Evolutionary conservation across 2,797 vertebrate genomes (phyloP), one percentile per base, ranked within the genome.

Genomic region (Bucorvus abyssinicus): DNA sequence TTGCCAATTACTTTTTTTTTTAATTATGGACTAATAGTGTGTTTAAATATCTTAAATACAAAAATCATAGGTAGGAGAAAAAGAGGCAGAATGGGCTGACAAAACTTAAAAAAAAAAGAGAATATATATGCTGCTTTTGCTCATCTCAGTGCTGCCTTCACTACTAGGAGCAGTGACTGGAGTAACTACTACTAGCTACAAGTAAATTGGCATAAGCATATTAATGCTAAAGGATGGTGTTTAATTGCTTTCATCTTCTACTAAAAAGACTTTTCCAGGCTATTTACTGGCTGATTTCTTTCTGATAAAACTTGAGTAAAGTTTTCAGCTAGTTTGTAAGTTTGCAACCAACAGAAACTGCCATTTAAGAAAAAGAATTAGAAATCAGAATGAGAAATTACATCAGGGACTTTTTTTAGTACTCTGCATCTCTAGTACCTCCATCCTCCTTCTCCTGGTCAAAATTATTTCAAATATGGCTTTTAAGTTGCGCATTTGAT

Each of bases 381-480:
- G 13, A 45, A 65, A 70, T 27, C 30, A 87, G 44, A 70, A 64
- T 10, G 34, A 45, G 26, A 32, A 34, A 53, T 21, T 3, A 50
- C 38, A 80, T 5, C 7, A 8, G 32, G 20, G 20, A 26, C 10
- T 5, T 22, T 47, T 60, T 65, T 29, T 3, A 42, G 44, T 13
- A 63, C 68, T 50, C 45, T 52, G 21, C 11, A 32, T 53, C 26
- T 38, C 23, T 38, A 49, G 16, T 38, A 50, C 3, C 3, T 20
- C 15, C 0, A 0, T 55, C 7, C 1, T 55, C 11, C 3, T 55
- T 7, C 30, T 76, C 7, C 26, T 45, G 24, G 12, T 40, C 23
- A 34, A 53, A 82, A 14, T 2, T 2, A 30, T 49, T 63, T 75
- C 9, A 44, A 38, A 68, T n/a, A 52, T 53, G 40, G 12, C 26